These are phyloP conservation scores for Peromyscus aztecus DNA, from an alignment of 2,797 vertebrate species.

Conservation along the genomic window DNA sequence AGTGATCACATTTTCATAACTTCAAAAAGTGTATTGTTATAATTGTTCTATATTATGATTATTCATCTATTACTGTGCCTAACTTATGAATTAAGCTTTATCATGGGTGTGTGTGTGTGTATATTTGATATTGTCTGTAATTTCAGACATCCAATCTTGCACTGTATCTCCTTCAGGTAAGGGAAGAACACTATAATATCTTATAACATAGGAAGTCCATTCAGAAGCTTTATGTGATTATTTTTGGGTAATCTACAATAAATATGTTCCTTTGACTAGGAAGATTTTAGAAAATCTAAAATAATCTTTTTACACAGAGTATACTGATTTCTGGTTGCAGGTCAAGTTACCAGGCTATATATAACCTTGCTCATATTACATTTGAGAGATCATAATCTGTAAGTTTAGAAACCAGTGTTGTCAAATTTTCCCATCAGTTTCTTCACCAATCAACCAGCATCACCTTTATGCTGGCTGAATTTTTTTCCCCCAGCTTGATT, in stretches of 20 bases:
- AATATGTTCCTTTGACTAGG: constrained; percentile 12
- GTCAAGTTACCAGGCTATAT: neutral
- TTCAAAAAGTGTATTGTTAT: neutral
- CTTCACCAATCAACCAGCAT: neutral
- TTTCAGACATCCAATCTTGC: neutral
- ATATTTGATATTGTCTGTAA: neutral
- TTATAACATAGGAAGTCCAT: neutral
- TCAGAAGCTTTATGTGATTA: constrained; percentile 10
- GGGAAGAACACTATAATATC: neutral
- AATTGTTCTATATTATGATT: neutral
- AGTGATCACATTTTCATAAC: neutral
- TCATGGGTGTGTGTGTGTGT: neutral
- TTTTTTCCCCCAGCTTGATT: too few relatives aligned
- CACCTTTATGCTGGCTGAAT: constrained; percentile 37
- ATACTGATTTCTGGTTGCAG: constrained; percentile 27
- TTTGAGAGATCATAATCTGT: constrained; percentile 7
- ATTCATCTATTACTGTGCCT: neutral
- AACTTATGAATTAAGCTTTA: neutral
- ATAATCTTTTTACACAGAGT: constrained; percentile 11
- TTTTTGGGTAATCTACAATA: constrained; percentile 33
- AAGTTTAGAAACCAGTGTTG: constrained; percentile 44
- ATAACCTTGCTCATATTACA: neutral
- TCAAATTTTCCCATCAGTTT: constrained; percentile 19
- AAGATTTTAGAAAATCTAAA: constrained; percentile 38
- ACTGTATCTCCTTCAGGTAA: neutral